Evolutionary conservation across 92 coral and sea anemone genomes (phyloP), one percentile per base, ranked within the genome.

Genomic region (Muricea muricata): DNA sequence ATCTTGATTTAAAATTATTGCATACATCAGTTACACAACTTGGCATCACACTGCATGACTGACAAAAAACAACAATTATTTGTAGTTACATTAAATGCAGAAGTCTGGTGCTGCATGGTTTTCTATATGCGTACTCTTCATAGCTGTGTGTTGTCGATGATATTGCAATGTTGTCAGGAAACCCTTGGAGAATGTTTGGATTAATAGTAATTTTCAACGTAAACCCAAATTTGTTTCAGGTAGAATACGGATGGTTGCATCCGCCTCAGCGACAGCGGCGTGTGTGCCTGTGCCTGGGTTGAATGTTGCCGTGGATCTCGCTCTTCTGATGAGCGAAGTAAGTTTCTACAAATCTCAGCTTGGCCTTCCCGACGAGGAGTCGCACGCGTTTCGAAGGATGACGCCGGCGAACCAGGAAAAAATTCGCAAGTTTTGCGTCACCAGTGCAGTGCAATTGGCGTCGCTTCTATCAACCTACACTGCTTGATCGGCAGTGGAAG

Each of bases 241-340:
- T 46, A 83, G 91, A 25, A 82, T 87, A 11, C 75, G 84, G 84
- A 67, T 47, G 84, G 88, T 82, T 18, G 91, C 87, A 2, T 0
- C 83, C 4, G 79, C 84, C 20, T 82, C 91, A 7, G 91, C 79
- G 8, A 79, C 40, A 4, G 84, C 30, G 24, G 91, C 91, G 8
- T n/a, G 52, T 11, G 84, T 87, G 28, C 91, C 91, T 11, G 21
- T 87, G 40, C 87, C 87, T 14, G 91, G 91, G 15, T 41, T 82
- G 6, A 75, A 87, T 5, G 33, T 82, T 20, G 91, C 79, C 17
- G 75, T 73, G 26, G 91, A 87, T 61, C 29, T 75, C 24, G 87
- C 45, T 9, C 84, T 82, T 7, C 35, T 87, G 3, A 75, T 47
- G 1, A 47, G 23, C 0, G 91, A 87, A 75, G 26, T 87, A 35